Conservation (phyloP, 2,113 vertebrate species). For the Camarhynchus parvulus region DNA sequence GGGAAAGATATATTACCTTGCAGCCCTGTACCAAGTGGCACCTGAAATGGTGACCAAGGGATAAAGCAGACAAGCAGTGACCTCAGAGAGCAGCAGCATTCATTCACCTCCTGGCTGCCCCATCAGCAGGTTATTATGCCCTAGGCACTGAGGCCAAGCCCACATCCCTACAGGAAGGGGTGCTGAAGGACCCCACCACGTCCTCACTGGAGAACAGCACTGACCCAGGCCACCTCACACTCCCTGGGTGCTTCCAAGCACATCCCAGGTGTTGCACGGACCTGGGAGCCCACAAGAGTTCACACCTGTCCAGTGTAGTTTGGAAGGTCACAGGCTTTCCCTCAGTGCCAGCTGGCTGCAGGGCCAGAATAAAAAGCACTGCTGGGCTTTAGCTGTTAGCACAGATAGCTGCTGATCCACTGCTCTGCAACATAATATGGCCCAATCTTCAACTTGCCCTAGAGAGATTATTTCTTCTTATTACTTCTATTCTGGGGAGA, state of each 20-base stretch:
- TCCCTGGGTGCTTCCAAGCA: background rate
- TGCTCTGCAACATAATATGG: background rate
- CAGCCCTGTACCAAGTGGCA: background rate
- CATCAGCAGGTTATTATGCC: background rate
- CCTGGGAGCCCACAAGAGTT: background rate
- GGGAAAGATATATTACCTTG: background rate
- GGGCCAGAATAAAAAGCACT: background rate
- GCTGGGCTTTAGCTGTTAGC: background rate
- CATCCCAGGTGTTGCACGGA: rapidly evolving
- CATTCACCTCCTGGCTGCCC: background rate
- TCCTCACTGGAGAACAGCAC: background rate
- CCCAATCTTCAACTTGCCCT: background rate
- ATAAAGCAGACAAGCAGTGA: background rate
- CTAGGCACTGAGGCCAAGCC: rapidly evolving
- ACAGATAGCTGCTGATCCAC: background rate
- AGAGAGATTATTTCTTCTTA: background rate
- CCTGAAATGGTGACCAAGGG: background rate
- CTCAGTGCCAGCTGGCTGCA: background rate
- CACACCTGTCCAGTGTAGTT: rapidly evolving
- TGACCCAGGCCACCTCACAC: rapidly evolving
- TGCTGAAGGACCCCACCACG: background rate
- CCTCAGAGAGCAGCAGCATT: background rate
- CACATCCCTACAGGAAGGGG: rapidly evolving
- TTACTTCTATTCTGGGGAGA: background rate
- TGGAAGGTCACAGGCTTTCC: background rate